Conservation (phyloP, 2,113 vertebrate genomes). For the Columbina picui region DNA sequence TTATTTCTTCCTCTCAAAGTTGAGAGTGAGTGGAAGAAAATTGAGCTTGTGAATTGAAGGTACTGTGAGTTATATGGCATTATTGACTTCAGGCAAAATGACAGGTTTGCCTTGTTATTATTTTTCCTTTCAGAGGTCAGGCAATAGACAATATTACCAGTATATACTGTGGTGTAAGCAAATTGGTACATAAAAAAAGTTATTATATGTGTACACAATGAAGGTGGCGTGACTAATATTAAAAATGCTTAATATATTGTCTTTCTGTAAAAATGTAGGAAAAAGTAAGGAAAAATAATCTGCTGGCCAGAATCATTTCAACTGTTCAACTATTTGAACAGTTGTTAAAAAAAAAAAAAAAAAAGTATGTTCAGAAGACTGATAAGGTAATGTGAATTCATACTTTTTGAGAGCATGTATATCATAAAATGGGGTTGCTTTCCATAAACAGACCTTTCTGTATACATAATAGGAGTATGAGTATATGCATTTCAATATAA, state of each 20-base stretch:
- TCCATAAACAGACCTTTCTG: background rate
- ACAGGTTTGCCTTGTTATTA: slow-evolving; percentile 90
- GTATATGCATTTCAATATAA: background rate
- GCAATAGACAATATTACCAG: slow-evolving; percentile 80
- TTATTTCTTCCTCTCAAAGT: slow-evolving; percentile 91
- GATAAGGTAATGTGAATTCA: background rate
- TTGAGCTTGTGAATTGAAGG: slow-evolving; percentile 93
- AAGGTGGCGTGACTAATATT: slow-evolving; percentile 35
- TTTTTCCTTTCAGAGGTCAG: slow-evolving; percentile 91
- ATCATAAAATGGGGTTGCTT: background rate
- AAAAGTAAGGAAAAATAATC: background rate
- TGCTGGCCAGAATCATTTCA: background rate
- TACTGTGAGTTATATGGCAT: slow-evolving; percentile 88
- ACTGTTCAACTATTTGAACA: background rate
- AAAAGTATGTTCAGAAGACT: background rate
- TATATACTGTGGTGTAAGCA: slow-evolving; percentile 74
- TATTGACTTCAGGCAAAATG: slow-evolving; percentile 88
- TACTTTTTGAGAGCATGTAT: background rate
- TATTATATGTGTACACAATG: slow-evolving; percentile 76
- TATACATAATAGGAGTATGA: background rate
- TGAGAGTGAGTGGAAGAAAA: slow-evolving; percentile 91
- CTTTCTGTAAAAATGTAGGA: background rate
- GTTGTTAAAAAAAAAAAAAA: background rate
- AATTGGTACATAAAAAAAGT: slow-evolving; percentile 70
- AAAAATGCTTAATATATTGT: background rate